phyloP scores from a whole-genome alignment of 2,797 vertebrate genomes.

The Myotis pilosus region DNA sequence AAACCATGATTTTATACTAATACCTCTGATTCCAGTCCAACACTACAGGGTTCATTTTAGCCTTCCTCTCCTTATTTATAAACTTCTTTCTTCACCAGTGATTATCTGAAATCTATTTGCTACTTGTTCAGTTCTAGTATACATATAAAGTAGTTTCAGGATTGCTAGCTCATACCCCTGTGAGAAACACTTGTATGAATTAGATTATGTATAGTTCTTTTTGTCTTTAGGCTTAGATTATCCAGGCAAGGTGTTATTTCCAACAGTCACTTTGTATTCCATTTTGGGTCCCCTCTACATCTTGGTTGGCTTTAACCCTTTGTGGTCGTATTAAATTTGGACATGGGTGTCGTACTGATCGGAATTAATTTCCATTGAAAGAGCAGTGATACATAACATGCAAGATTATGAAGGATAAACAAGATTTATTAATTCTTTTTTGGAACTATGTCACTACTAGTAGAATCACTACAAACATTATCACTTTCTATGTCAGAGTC shows the following conservation, averaged over 20 bases:
- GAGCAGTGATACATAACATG: too few relatives aligned
- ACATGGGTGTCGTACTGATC: too few relatives aligned
- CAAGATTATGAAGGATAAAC: too few relatives aligned
- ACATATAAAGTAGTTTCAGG: slow-evolving; percentile 15
- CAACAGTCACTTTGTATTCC: neutral
- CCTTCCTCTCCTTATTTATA: neutral
- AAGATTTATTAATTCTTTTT: too few relatives aligned
- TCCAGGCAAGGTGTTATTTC: neutral
- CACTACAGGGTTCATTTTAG: slow-evolving; percentile 10
- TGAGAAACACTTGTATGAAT: slow-evolving; percentile 22
- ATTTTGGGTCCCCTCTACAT: neutral
- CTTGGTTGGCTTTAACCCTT: neutral
- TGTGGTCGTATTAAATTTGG: too few relatives aligned
- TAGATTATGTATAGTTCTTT: slow-evolving; percentile 1
- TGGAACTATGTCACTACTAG: too few relatives aligned
- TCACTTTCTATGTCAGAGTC: too few relatives aligned
- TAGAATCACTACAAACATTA: too few relatives aligned
- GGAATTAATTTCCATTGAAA: too few relatives aligned
- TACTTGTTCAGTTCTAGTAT: slow-evolving; percentile 6
- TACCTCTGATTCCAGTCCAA: neutral
- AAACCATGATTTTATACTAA: slow-evolving; percentile 36
- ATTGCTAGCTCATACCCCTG: neutral
- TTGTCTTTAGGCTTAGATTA: neutral
- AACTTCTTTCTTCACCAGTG: slow-evolving; percentile 19
- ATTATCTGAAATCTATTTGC: neutral